Conservation (phyloP, 2,888 invertebrate species). For the Noctua comes region DNA sequence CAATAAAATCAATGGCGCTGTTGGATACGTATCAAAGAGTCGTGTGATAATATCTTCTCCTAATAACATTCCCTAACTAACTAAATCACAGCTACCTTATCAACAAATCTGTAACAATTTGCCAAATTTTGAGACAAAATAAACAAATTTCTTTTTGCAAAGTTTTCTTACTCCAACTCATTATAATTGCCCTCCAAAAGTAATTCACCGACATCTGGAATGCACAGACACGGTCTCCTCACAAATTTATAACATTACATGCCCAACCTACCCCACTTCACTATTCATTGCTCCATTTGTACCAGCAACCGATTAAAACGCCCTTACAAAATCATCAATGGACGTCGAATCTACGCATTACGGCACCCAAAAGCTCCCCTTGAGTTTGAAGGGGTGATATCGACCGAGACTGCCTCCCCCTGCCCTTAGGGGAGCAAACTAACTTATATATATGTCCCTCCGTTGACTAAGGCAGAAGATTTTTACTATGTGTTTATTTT, state of each 20-base stretch:
- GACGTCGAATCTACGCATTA: conserved; percentile 36
- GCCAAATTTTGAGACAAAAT: conserved; percentile 1
- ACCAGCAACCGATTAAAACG: conserved; percentile 12
- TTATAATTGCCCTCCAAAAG: conserved; percentile 60
- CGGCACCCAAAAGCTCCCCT: conserved; percentile 35
- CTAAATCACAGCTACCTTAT: background rate
- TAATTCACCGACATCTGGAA: conserved; percentile 55
- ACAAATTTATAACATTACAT: conserved; percentile 62
- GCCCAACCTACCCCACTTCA: conserved; percentile 40
- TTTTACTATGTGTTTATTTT: conserved; percentile 65
- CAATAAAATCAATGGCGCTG: background rate
- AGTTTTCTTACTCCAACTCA: conserved; percentile 44
- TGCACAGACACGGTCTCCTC: conserved; percentile 55
- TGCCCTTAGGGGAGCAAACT: conserved; percentile 53
- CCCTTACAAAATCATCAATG: conserved; percentile 57
- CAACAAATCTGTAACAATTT: background rate
- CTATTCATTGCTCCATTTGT: conserved; percentile 46
- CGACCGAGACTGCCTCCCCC: conserved; percentile 59
- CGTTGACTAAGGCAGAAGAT: conserved; percentile 51
- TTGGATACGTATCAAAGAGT: background rate
- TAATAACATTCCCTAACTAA: background rate
- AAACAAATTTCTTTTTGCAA: conserved; percentile 28
- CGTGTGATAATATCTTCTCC: background rate
- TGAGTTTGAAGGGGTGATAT: conserved; percentile 64
- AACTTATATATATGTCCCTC: conserved; percentile 64